Conservation (phyloP, 2,888 invertebrate genomes). For the Rhopalosiphum nymphaeae region DNA sequence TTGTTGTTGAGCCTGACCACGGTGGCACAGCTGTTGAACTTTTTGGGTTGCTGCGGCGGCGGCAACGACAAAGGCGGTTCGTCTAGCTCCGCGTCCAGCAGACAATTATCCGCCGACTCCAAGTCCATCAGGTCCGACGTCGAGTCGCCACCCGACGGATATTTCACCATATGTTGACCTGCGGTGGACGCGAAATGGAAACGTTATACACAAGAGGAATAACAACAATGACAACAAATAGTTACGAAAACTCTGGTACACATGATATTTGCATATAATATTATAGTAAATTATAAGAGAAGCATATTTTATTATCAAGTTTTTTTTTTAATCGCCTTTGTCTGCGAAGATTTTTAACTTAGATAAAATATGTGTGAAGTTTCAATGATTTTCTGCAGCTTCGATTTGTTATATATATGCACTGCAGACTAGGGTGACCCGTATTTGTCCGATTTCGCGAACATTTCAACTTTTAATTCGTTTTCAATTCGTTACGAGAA, state of each 20-base stretch:
- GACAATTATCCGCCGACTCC: constrained; percentile 79
- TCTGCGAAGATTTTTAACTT: neutral
- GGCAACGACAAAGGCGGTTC: constrained; percentile 56
- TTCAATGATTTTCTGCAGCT: neutral
- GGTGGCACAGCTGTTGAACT: constrained; percentile 62
- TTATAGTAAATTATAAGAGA: neutral
- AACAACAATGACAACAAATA: neutral
- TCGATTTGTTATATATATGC: neutral
- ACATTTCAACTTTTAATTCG: neutral
- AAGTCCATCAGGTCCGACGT: constrained; percentile 94
- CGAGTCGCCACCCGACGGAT: constrained; percentile 83
- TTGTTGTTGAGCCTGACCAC: constrained; percentile 64
- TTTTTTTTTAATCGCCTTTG: neutral
- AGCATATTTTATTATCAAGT: neutral
- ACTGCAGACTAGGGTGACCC: neutral
- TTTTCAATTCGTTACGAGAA: neutral
- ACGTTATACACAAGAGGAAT: neutral
- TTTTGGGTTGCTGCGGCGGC: constrained; percentile 58
- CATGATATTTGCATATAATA: neutral
- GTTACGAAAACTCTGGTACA: neutral
- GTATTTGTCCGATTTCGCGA: neutral
- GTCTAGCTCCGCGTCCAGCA: constrained; percentile 51
- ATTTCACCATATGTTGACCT: constrained; percentile 91
- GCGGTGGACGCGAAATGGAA: constrained; percentile 69
- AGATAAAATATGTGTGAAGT: neutral